phyloP scores from a whole-genome alignment of 2,888 invertebrate genomes.

The Acronicta leporina region DNA sequence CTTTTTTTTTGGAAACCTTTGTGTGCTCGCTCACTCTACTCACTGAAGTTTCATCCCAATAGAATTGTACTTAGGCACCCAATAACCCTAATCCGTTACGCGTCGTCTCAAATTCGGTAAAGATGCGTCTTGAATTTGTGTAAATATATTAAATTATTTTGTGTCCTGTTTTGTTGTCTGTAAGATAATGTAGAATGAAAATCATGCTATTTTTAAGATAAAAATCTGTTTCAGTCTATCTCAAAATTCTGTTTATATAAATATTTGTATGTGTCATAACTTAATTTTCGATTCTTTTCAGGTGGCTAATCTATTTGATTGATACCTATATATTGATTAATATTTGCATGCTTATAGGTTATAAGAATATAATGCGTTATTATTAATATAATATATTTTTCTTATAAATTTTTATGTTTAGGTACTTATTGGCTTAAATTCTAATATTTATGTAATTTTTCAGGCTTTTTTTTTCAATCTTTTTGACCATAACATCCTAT shows the following conservation, averaged over 20 bases:
- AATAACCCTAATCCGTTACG: no score
- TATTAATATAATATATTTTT: neutral
- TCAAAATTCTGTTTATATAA: neutral
- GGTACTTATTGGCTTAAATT: slow-evolving; percentile 22
- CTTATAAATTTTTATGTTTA: neutral
- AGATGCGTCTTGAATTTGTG: neutral
- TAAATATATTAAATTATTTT: neutral
- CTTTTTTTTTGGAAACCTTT: no score
- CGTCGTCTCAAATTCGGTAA: no score
- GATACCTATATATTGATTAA: slow-evolving; percentile 6
- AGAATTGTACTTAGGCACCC: no score
- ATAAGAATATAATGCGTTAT: neutral
- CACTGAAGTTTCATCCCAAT: no score
- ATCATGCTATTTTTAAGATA: no score
- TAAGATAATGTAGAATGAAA: neutral
- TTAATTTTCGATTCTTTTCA: slow-evolving; percentile 39
- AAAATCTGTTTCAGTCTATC: no score
- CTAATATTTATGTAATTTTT: neutral
- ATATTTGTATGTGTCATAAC: slow-evolving; percentile 14
- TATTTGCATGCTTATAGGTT: slow-evolving; percentile 47
- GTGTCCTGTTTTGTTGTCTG: neutral
- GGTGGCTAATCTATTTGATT: slow-evolving; percentile 35
- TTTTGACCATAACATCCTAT: no score
- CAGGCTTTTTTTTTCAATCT: no score
- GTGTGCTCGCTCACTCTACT: no score